Base-by-base conservation (phyloP, 2,888 invertebrate species). In the Cataglyphis cursor region DNA sequence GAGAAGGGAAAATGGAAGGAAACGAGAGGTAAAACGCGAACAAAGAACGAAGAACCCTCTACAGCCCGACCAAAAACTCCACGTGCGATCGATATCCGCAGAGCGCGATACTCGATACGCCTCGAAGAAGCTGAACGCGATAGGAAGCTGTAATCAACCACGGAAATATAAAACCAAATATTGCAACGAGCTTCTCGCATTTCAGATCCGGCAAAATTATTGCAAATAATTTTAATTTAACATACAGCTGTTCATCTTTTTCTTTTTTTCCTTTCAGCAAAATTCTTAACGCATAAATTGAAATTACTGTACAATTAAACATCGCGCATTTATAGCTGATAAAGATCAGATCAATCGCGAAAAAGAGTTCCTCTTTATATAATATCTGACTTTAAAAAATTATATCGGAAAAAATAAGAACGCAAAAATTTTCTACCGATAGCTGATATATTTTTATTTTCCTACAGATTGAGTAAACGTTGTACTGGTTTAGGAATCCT, bases 31-130 rank as follows among this genome's bases (percentile, higher is more conserved):
- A 57, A 44, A 28, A 57, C 24, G 81, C 59, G 76, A 85, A 88
- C 87, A 87, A 88, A 87, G 84, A 85, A 89, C 87, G 85, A 88
- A 87, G 84, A 66, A 81, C 35, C 65, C 68, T 68, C 65, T 10
- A 28, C 75, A 31, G 21, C 61, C 80, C 83, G 68, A 61, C 87
- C 78, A 64, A 88, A 88, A 89, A 88, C 73, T 65, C 44, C 38
- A 35, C 59, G 59, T 54, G 28, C 83, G 81, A 87, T 87, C 89
- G 89, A 89, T 89, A 84, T 70, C 24, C 73, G 8, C 75, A 59
- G 24, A 54, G 24, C 81, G 41, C 80, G 87, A 85, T 85, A 89
- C 74, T 85, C 84, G 87, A 88, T 88, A 87, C 61, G 87, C 75
- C 72, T 75, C 73, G 70, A 75, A 86, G 84, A 70, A 83, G 82